A percentile compares a stretch with the other conserved stretches of the same genome.
These are phyloP conservation scores for Hydrotaea cyrtoneurina DNA, from an alignment of 2,888 invertebrate species.

Conservation along the genomic window DNA sequence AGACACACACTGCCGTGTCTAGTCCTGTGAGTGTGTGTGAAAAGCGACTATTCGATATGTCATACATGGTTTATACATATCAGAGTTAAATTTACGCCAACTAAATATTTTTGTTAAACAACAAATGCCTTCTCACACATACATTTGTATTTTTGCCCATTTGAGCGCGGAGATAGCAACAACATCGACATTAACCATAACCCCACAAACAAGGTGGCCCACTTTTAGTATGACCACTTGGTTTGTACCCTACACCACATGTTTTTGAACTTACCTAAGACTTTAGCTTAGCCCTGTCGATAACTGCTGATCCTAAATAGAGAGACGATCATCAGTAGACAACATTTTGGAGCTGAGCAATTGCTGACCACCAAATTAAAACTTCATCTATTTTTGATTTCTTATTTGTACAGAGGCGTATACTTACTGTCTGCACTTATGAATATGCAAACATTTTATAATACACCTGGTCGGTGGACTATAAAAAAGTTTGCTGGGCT, in stretches of 20 bases:
- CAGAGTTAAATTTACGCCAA: conserved; percentile 57
- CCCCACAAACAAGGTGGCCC: conserved; percentile 3
- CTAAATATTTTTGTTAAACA: conserved; percentile 46
- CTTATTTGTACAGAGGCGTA: too few relatives aligned
- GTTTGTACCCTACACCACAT: background rate
- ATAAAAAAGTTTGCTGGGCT: too few relatives aligned
- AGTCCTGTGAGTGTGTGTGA: conserved; percentile 1
- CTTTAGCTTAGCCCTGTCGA: too few relatives aligned
- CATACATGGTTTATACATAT: conserved; percentile 42
- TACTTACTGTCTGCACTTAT: too few relatives aligned
- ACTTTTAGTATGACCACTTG: background rate
- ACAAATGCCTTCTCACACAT: conserved; percentile 22
- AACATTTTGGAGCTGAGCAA: too few relatives aligned
- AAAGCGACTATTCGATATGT: conserved; percentile 51
- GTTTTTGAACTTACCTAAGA: too few relatives aligned
- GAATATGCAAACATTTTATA: too few relatives aligned
- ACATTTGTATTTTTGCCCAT: conserved; percentile 38
- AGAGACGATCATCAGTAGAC: too few relatives aligned
- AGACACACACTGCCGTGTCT: background rate
- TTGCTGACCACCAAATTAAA: too few relatives aligned
- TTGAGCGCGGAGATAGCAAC: background rate
- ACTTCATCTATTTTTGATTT: too few relatives aligned
- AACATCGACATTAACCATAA: conserved; percentile 7
- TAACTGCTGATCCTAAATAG: too few relatives aligned
- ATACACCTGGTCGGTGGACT: too few relatives aligned